Evolutionary conservation across 2,797 vertebrate genomes (phyloP).

Genomic region (Enoplosus armatus): DNA sequence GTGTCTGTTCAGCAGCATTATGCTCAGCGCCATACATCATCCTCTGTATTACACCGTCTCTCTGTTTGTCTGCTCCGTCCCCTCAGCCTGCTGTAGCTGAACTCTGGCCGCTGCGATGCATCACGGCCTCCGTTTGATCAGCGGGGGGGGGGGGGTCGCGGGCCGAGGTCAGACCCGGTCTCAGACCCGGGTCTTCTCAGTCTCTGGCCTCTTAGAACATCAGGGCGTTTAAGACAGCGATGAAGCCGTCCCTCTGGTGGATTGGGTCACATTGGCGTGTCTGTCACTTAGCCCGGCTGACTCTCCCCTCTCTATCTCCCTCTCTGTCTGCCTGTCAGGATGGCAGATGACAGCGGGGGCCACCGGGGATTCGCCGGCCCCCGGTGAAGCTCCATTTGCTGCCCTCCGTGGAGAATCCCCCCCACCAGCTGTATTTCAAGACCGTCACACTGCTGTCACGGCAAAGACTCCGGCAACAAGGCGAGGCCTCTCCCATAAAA

Average conservation of each 20-base stretch:
- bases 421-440: constrained; percentile 77
- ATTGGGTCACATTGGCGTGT: constrained; percentile 51
- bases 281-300: constrained; percentile 65
- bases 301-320: constrained; percentile 55
- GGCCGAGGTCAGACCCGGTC: constrained; percentile 10
- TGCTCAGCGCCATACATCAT: constrained; percentile 14
- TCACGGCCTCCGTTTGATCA: constrained; percentile 53
- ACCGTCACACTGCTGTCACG: constrained; percentile 69
- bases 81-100: constrained; percentile 14
- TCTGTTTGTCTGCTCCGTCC: constrained; percentile 15
- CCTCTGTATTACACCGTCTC: neutral
- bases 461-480: constrained; percentile 62
- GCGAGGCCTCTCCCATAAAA: constrained; percentile 73
- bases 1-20: constrained; percentile 20
- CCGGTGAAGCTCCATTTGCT: constrained; percentile 76
- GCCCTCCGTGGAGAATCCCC: constrained; percentile 66
- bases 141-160: too few relatives aligned
- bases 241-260: constrained; percentile 62
- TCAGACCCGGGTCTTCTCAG: constrained; percentile 32
- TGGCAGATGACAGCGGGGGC: constrained; percentile 73
- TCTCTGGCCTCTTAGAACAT: constrained; percentile 58
- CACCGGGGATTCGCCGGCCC: constrained; percentile 58
- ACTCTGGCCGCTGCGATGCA: constrained; percentile 39
- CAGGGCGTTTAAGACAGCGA: constrained; percentile 45
- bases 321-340: constrained; percentile 69